These are phyloP conservation scores for Sussaba pulchella DNA, from an alignment of 2,888 invertebrate genomes.

Conservation along the genomic window DNA sequence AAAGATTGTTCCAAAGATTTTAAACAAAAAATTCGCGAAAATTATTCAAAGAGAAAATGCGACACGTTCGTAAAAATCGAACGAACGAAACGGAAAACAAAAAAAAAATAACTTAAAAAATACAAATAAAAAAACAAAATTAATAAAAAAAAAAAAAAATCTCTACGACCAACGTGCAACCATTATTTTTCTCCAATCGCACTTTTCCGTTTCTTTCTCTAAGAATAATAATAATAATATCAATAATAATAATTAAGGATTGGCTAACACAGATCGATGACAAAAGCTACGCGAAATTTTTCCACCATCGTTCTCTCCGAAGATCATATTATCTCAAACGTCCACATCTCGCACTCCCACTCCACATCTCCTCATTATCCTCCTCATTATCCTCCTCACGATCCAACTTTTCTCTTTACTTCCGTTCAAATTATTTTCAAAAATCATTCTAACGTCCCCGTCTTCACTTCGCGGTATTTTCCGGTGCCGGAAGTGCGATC, in stretches of 20 bases:
- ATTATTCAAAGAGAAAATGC: no score
- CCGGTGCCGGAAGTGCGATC: slow-evolving; percentile 81
- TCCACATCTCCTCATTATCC: neutral
- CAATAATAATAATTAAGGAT: neutral
- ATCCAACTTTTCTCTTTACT: slow-evolving; percentile 11
- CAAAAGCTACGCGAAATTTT: neutral
- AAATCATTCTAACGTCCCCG: neutral
- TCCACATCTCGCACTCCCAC: slow-evolving; percentile 7
- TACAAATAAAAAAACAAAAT: slow-evolving; percentile 37
- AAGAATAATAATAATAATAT: neutral
- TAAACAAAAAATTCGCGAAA: slow-evolving; percentile 5
- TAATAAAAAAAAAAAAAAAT: no score
- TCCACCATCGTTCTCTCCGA: neutral
- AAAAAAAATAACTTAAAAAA: slow-evolving; percentile 32
- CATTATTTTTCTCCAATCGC: slow-evolving; percentile 21
- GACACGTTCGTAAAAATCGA: slow-evolving; percentile 29
- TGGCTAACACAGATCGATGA: slow-evolving; percentile 6
- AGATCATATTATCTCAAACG: neutral
- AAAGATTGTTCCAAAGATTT: neutral
- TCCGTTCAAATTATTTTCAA: slow-evolving; percentile 8
- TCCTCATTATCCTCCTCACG: no score
- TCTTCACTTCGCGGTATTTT: slow-evolving; percentile 61
- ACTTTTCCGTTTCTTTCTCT: neutral
- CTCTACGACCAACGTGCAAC: slow-evolving; percentile 40
- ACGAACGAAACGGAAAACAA: no score